Evolutionary conservation across 2,113 vertebrate species (phyloP).

Genomic region (Lophochroa leadbeateri): DNA sequence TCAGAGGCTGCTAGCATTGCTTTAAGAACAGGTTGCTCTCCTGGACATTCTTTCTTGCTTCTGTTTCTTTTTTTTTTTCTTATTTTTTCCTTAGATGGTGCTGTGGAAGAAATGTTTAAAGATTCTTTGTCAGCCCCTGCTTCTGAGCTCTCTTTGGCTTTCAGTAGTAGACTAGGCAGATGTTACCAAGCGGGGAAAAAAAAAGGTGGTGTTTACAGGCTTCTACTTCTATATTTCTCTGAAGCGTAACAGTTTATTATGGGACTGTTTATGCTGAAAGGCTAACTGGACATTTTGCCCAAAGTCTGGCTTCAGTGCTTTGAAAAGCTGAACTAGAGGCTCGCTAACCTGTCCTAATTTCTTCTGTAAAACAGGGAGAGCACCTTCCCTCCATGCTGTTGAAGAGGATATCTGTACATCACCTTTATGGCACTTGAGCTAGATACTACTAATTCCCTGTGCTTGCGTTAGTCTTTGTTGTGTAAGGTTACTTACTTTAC

Average conservation of each 20-base stretch:
- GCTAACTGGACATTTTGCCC: neutral
- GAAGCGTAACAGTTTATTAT: neutral
- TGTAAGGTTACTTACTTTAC: neutral
- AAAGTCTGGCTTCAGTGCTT: neutral
- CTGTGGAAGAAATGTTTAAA: neutral
- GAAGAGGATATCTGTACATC: neutral
- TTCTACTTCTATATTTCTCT: neutral
- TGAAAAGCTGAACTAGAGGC: neutral
- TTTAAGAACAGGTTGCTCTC: neutral
- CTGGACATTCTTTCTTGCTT: neutral
- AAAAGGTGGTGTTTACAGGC: neutral
- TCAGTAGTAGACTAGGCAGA: neutral
- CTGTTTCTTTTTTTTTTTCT: neutral
- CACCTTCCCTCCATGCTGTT: neutral
- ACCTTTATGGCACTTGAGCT: neutral
- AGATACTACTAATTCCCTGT: neutral
- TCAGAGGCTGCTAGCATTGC: neutral
- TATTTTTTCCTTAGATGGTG: neutral
- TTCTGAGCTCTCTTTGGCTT: neutral
- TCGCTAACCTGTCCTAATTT: neutral
- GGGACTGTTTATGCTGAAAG: neutral
- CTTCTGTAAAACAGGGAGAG: neutral
- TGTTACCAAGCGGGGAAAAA: neutral
- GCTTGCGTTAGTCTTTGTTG: neutral
- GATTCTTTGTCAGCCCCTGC: fast-evolving